These are phyloP conservation scores for Colistium nudipinnis DNA, from an alignment of 2,113 vertebrate genomes.

Conservation along the genomic window DNA sequence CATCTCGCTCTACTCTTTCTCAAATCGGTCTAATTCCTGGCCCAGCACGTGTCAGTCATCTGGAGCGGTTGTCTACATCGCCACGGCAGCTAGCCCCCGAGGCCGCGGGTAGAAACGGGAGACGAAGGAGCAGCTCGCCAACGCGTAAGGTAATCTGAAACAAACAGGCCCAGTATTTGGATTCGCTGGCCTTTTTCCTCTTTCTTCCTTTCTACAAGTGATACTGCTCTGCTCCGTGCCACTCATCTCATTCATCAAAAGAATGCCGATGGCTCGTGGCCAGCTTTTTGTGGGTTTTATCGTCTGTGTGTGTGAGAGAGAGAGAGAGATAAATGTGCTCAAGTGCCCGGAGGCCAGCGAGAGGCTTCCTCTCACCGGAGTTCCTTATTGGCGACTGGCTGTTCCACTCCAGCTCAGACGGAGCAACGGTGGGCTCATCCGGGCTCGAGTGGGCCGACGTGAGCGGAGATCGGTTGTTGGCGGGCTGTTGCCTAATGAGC, in stretches of 20 bases:
- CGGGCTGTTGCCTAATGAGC: conserved; percentile 37
- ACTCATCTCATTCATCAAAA: conserved; percentile 33
- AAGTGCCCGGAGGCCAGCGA: not conserved
- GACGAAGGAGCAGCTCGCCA: not conserved
- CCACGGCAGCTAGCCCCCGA: conserved; percentile 1
- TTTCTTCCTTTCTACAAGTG: no score
- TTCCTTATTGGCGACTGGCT: conserved; percentile 23
- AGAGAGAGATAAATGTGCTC: conserved; percentile 7
- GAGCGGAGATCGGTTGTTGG: conserved; percentile 9
- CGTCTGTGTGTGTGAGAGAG: conserved; percentile 25
- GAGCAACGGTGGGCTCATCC: conserved; percentile 27
- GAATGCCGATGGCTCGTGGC: conserved; percentile 2
- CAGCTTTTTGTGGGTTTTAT: conserved; percentile 16
- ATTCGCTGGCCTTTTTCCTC: not conserved
- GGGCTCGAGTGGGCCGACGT: conserved; percentile 29
- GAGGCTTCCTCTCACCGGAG: conserved; percentile 23
- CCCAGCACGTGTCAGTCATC: conserved; percentile 27
- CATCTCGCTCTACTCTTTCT: conserved; percentile 5
- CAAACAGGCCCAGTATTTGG: conserved; percentile 1
- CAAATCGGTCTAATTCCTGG: conserved; percentile 10
- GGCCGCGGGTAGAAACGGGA: not conserved
- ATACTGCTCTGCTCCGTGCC: not conserved
- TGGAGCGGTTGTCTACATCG: not conserved
- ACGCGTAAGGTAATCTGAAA: conserved; percentile 14
- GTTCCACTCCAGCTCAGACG: conserved; percentile 34